These are phyloP conservation scores for Drosophila pruinosa DNA, from an alignment of 1,140 invertebrate genomes.

Conservation along the genomic window DNA sequence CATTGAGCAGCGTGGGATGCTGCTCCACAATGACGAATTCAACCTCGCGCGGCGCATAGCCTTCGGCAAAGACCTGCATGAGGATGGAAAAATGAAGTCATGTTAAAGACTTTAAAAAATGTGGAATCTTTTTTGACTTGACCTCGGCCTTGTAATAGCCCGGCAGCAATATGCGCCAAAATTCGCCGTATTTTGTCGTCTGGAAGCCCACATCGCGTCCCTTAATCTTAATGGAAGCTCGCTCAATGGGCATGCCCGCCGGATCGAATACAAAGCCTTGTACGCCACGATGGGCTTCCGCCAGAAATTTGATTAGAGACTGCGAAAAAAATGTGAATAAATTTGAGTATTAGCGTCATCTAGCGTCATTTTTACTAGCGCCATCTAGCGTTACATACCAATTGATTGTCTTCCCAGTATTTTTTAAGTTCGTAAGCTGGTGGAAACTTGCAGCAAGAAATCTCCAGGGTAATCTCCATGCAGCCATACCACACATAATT, in stretches of 20 bases:
- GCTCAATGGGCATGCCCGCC: slow-evolving; percentile 91
- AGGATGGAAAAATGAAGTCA: background rate
- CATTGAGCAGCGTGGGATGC: slow-evolving; percentile 92
- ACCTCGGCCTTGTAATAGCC: slow-evolving; percentile 93
- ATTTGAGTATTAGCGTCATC: background rate
- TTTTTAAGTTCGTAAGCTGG: slow-evolving; percentile 91
- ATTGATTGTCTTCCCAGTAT: slow-evolving; percentile 98
- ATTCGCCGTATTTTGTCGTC: slow-evolving; percentile 96
- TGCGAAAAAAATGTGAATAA: slow-evolving; percentile 75
- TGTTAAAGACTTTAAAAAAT: background rate
- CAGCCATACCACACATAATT: slow-evolving; percentile 99
- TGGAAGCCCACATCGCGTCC: slow-evolving; percentile 93
- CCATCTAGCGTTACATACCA: slow-evolving; percentile 85
- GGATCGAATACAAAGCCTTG: slow-evolving; percentile 93
- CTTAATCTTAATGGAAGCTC: slow-evolving; percentile 92
- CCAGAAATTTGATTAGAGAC: slow-evolving; percentile 93
- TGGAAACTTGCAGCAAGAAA: slow-evolving; percentile 98
- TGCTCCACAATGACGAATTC: slow-evolving; percentile 94
- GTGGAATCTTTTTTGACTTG: slow-evolving; percentile 17
- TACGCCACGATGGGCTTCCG: slow-evolving; percentile 93
- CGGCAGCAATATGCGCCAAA: slow-evolving; percentile 94
- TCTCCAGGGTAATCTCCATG: slow-evolving; percentile 98
- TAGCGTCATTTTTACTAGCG: background rate
- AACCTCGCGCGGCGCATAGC: slow-evolving; percentile 90
- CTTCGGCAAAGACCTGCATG: slow-evolving; percentile 92